Evolutionary conservation across 2,888 invertebrate species (phyloP), one percentile per base, ranked within the genome.

Genomic region (Theristus sp.): DNA sequence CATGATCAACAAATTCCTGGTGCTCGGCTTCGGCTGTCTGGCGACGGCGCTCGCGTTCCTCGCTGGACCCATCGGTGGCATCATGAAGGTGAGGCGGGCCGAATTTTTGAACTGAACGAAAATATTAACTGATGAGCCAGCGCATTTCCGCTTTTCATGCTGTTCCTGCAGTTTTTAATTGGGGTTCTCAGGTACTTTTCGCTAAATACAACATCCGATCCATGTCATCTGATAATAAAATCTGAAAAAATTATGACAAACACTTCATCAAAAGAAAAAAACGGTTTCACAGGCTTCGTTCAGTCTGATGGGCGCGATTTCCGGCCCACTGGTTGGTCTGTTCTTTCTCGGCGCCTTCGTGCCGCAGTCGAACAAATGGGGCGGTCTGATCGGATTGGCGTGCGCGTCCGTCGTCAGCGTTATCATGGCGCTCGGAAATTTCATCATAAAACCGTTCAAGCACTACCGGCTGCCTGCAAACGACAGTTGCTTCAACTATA

Each of bases 261-360:
- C n/a, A n/a, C n/a, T n/a, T n/a, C 22, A 49, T 6, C 6, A 49
- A 3, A 26, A 27, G 22, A 52, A 10, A 26, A 30, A 2, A 57
- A 55, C 26, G 13, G 25, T n/a, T 24, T 28, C 25, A 22, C 31
- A 63, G 63, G 46, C 61, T 2, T 57, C 58, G 10, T 25, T 66
- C 49, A 55, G 55, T 22, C 24, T 90, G 69, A 87, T 89, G 71
- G 89, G 89, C 0, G 84, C 89, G 80, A 84, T 87, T 28, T 87
- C 88, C 1, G 90, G 89, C 1, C 84, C 90, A 0, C 84, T 87
- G 0, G 77, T 90, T 26, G 90, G 89, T 0, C 79, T 89, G 2
- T 90, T 90, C 73, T 82, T 86, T 0, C 78, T 90, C 27, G 90
- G 90, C 60, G 88, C 90, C 82, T 84, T 86, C 67, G 84, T 89